Evolutionary conservation across 2,113 vertebrate species (phyloP), one percentile per base, ranked within the genome.

Genomic region (Polypterus bichir): DNA sequence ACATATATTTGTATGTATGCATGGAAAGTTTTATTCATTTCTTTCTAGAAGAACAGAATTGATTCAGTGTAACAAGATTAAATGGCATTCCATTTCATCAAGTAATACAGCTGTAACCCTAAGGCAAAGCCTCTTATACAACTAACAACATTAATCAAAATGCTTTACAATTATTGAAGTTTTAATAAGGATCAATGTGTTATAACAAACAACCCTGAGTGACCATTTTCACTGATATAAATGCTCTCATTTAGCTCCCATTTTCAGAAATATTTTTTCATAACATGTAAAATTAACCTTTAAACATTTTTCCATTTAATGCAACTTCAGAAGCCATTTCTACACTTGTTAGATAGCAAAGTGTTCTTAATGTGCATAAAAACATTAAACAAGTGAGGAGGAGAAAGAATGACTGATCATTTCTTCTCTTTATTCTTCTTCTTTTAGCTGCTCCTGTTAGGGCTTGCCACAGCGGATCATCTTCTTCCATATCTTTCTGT

Each of bases 81-180:
- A 85, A 78, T 62, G 65, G 64, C 48, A 76, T 59, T 75, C 71
- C 74, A 56, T 83, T 87, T 73, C 68, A 86, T 71, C 67, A 74
- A 86, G 63, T 65, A 64, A 62, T 70, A 79, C 44, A 63, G 69
- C 62, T 59, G 66, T 62, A 69, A 72, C 72, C 85, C 83, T 59
- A 59, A 65, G 68, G 87, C 77, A 70, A 70, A 74, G 61, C 63
- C 72, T 81, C 81, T 81, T 68, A 81, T 51, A 81, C 65, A 79
- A 81, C 79, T 46, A 85, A 71, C 73, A 80, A 70, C 75, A 84
- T 83, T 89, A 89, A 89, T 93, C 77, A 90, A 86, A 81, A 82
- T 77, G 61, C 67, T 56, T 65, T 70, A 57, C 56, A 76, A 71
- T 79, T 84, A 82, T 72, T 77, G 72, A 79, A 80, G 67, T 71